Base-by-base conservation (phyloP, 2,888 invertebrate genomes). In the Volucella inflata region DNA sequence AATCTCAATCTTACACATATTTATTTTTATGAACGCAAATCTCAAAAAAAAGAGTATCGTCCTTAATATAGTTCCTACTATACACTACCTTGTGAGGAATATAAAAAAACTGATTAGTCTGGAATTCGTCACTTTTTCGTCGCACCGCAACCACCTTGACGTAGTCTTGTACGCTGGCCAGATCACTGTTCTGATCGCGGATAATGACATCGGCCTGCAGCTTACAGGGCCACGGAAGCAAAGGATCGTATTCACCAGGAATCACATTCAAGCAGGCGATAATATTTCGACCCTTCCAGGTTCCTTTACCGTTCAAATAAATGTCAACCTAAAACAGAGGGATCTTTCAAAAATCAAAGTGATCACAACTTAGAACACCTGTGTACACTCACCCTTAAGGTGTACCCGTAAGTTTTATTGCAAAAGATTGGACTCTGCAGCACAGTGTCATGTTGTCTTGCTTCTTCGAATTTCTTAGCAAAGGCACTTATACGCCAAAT, bases 271-370 rank as follows among this genome's bases (percentile, higher is more conserved):
- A 92, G 0, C 95, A 95, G 9, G 95, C 94, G 51, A 96, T 95
- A 62, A 96, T 90, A 89, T 96, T 95, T 0, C 96, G 93, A 0
- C 95, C 96, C 89, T 94, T 95, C 96, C 96, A 96, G 84, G 95
- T 95, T 44, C 96, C 96, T 64, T 95, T 94, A 8, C 96, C 96
- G 90, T 96, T 96, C 36, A 96, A 90, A 89, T 94, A 94, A 1
- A 96, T 90, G 88, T 96, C 94, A 30, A 95, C 93, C 95, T 95
- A 38, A 8, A 10, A 14, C 0, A 16, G 17, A n/a, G 42, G 6
- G 51, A 10, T n/a, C 17, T 10, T 44, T 59, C 53, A 9, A 42
- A 9, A 14, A 67, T 42, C 65, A 21, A 46, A 50, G 17, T 64
- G 4, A 21, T 11, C 30, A 36, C 14, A 1, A 48, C 12, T 4